Conservation (phyloP, 2,797 vertebrate species). For the Trematomus bernacchii region DNA sequence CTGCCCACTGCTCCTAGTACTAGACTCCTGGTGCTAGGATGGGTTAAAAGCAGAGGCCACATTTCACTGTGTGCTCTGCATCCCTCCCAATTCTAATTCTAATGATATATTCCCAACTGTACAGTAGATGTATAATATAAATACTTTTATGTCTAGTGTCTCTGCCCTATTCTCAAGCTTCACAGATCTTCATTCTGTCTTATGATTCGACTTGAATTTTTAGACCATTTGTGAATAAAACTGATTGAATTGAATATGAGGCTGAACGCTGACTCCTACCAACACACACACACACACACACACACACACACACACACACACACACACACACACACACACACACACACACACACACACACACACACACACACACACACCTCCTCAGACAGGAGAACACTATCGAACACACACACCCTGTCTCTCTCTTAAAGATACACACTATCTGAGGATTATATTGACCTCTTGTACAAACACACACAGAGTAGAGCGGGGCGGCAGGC, state of each 20-base stretch:
- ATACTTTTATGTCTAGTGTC: no score
- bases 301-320: slow-evolving; percentile 39
- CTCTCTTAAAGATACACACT: slow-evolving; percentile 43
- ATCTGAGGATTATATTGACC: slow-evolving; percentile 58
- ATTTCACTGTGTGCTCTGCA: no score
- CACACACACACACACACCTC: slow-evolving; percentile 43
- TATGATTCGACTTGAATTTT: no score
- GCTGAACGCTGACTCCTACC: not conserved
- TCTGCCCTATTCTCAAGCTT: no score
- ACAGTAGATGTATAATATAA: no score
- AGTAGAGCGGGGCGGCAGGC: slow-evolving; percentile 47
- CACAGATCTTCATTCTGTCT: no score
- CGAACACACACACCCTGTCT: slow-evolving; percentile 4
- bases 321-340: slow-evolving; percentile 39
- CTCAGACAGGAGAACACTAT: slow-evolving; percentile 14
- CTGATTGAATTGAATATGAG: not conserved
- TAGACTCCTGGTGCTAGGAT: no score
- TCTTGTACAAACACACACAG: slow-evolving; percentile 77
- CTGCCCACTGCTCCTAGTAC: no score
- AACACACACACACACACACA: slow-evolving; percentile 29
- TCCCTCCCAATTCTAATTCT: no score
- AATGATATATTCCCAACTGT: no score
- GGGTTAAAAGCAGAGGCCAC: no score
- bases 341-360: slow-evolving; percentile 9
- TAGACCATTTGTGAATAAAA: no score